A percentile compares a stretch with the other conserved stretches of the same genome.
Evolutionary conservation across 1,140 invertebrate species (phyloP).

Genomic region (Ephestia elutella): DNA sequence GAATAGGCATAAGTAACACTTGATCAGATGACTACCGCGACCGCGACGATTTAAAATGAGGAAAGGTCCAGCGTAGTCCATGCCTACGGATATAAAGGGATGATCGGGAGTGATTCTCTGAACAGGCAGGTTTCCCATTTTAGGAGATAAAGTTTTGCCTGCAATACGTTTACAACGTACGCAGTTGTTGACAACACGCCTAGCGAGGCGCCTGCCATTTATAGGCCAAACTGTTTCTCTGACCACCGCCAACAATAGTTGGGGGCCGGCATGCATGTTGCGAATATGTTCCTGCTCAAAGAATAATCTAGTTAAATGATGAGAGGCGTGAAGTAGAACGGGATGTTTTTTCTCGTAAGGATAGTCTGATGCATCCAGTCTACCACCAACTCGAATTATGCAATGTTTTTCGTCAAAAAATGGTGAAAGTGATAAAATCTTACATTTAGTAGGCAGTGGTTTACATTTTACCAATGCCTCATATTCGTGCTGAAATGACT

Average conservation of each 20-base stretch:
- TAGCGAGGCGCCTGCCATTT: constrained; percentile 22
- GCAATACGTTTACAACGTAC: background rate
- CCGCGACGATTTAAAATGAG: background rate
- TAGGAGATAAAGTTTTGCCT: background rate
- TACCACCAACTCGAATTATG: constrained; percentile 50
- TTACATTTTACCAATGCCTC: constrained; percentile 2
- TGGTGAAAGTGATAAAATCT: constrained; percentile 11
- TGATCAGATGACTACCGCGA: background rate
- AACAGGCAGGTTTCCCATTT: constrained; percentile 5
- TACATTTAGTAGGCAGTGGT: constrained; percentile 5
- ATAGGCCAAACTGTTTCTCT: constrained; percentile 32
- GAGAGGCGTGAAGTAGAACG: constrained; percentile 40
- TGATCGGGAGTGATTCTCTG: background rate
- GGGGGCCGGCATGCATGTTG: constrained; percentile 43
- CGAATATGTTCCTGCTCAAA: constrained; percentile 23
- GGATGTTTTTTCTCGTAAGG: constrained; percentile 46
- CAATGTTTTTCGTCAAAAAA: constrained; percentile 20
- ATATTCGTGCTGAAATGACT: constrained; percentile 10
- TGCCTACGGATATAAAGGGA: constrained; percentile 1
- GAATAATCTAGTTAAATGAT: constrained; percentile 39
- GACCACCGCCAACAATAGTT: constrained; percentile 27
- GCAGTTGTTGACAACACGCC: constrained; percentile 13
- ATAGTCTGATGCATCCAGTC: constrained; percentile 35
- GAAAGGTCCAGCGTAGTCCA: constrained; percentile 7
- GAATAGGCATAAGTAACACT: background rate